phyloP scores from a whole-genome alignment of 2,797 vertebrate genomes.

The Percopsis omiscomaycus region DNA sequence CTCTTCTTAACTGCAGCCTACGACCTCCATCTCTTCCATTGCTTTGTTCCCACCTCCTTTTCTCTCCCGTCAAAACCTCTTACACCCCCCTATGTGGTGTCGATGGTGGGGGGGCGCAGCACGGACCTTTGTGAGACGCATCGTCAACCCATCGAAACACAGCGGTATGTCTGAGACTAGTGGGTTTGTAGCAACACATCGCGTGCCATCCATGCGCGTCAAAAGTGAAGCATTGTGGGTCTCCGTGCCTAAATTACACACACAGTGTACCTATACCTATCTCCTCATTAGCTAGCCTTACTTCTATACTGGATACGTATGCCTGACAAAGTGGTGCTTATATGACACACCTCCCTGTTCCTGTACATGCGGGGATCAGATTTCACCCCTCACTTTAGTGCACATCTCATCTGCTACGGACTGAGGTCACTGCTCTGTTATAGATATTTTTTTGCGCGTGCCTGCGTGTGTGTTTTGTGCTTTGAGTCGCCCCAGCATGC shows the following conservation, averaged over 20 bases:
- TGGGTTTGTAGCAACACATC: neutral
- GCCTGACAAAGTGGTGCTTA: slow-evolving; percentile 28
- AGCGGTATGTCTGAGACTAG: neutral
- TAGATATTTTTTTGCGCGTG: neutral
- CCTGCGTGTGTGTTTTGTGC: no score
- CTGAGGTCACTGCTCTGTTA: neutral
- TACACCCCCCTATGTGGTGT: neutral
- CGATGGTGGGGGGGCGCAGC: no score
- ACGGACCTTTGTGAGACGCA: no score
- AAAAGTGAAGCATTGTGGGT: neutral
- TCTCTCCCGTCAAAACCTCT: neutral
- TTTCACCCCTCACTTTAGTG: slow-evolving; percentile 39
- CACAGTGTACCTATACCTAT: neutral
- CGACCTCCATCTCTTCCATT: slow-evolving; percentile 16
- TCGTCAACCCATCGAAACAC: no score
- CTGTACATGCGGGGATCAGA: slow-evolving; percentile 31
- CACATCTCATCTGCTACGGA: slow-evolving; percentile 24
- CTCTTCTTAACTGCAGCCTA: neutral
- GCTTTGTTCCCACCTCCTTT: neutral
- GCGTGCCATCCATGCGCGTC: slow-evolving; percentile 5
- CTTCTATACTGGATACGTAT: neutral
- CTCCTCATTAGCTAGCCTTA: slow-evolving; percentile 8
- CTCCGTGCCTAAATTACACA: slow-evolving; percentile 15
- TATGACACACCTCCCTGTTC: slow-evolving; percentile 40
- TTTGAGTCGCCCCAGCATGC: neutral